phyloP scores from a whole-genome alignment of 2,888 invertebrate species.

The Drosophila paramelanica region DNA sequence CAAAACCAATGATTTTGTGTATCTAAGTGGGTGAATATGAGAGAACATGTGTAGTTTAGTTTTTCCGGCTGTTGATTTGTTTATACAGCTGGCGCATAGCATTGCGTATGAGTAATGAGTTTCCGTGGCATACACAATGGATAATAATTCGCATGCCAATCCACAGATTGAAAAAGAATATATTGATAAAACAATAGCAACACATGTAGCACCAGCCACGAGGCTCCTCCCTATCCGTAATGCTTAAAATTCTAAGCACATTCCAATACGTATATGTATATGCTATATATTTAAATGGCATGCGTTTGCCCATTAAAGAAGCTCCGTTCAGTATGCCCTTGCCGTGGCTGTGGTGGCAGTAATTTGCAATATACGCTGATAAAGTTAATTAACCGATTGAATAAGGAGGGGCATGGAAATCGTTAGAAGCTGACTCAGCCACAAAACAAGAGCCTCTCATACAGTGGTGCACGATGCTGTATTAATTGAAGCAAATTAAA shows the following conservation, averaged over 20 bases:
- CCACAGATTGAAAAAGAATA: slow-evolving; percentile 17
- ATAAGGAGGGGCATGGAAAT: slow-evolving; percentile 61
- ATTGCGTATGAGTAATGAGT: slow-evolving; percentile 38
- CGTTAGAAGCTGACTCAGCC: slow-evolving; percentile 76
- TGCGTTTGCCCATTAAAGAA: slow-evolving; percentile 54
- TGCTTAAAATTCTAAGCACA: slow-evolving; percentile 69
- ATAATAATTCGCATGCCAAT: slow-evolving; percentile 33
- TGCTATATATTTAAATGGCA: slow-evolving; percentile 35
- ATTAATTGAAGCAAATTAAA: slow-evolving; percentile 20
- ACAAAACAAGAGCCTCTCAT: slow-evolving; percentile 40
- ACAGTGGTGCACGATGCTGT: slow-evolving; percentile 51
- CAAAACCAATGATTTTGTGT: slow-evolving; percentile 98
- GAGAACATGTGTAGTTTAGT: slow-evolving; percentile 33
- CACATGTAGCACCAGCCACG: slow-evolving; percentile 30
- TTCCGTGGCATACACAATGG: slow-evolving; percentile 22
- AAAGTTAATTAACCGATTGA: slow-evolving; percentile 73
- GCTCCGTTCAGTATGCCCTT: slow-evolving; percentile 16
- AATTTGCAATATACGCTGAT: slow-evolving; percentile 63
- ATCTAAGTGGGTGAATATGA: slow-evolving; percentile 86
- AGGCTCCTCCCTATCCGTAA: slow-evolving; percentile 18
- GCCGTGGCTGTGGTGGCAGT: slow-evolving; percentile 13
- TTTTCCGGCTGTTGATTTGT: slow-evolving; percentile 49
- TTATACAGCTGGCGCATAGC: slow-evolving; percentile 64
- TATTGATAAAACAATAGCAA: slow-evolving; percentile 60
- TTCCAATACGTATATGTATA: slow-evolving; percentile 2